phyloP scores from a whole-genome alignment of 2,797 vertebrate genomes.

The Thamnophis elegans region DNA sequence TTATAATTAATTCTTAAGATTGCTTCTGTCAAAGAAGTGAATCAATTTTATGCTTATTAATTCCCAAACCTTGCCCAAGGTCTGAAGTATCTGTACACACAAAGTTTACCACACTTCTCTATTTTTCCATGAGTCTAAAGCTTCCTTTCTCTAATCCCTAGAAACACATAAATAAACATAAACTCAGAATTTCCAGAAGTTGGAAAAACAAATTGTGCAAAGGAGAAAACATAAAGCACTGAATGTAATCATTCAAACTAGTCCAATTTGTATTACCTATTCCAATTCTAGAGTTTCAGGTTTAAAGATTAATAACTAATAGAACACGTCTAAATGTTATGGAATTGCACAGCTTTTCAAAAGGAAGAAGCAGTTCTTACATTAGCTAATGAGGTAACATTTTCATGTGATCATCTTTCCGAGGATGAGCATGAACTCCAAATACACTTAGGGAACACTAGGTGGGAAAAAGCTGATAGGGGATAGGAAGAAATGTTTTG shows the following conservation, averaged over 20 bases:
- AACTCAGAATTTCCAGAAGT: slow-evolving; percentile 1
- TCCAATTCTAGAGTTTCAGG: neutral
- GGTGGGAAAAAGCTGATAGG: neutral
- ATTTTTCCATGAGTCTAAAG: slow-evolving; percentile 17
- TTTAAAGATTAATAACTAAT: neutral
- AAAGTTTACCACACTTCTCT: neutral
- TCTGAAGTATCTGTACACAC: neutral
- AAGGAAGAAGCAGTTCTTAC: neutral
- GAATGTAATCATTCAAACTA: slow-evolving; percentile 13
- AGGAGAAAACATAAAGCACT: neutral
- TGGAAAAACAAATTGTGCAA: neutral
- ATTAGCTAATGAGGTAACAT: neutral
- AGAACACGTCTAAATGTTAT: neutral
- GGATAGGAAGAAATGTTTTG: neutral
- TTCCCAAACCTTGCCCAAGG: neutral
- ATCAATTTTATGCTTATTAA: neutral
- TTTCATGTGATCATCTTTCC: neutral
- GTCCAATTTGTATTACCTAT: slow-evolving; percentile 8
- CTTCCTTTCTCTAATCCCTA: neutral
- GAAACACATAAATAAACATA: neutral
- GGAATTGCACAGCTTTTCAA: neutral
- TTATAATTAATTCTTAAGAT: neutral
- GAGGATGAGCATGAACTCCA: neutral
- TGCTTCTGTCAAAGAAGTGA: slow-evolving; percentile 12
- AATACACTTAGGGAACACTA: neutral